Evolutionary conservation across 2,113 vertebrate species (phyloP).

Genomic region (Tor tambroides): DNA sequence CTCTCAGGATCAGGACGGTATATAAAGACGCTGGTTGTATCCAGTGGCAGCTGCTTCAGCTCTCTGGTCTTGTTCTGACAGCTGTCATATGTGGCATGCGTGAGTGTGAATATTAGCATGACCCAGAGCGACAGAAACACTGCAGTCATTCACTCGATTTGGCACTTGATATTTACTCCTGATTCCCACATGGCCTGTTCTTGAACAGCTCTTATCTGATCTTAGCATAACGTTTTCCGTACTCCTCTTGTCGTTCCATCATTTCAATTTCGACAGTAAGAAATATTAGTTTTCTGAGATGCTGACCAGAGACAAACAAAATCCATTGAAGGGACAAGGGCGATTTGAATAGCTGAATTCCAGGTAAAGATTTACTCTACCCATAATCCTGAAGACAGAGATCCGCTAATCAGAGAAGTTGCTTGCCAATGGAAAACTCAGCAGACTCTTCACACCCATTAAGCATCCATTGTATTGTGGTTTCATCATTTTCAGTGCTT

Average conservation of each 20-base stretch:
- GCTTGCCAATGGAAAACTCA: no score
- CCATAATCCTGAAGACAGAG: no score
- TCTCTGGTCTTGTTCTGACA: background rate
- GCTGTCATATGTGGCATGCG: background rate
- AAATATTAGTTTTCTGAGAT: background rate
- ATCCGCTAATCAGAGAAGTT: no score
- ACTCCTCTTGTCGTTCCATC: background rate
- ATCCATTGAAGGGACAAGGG: no score
- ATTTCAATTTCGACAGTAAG: background rate
- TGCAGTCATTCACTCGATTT: background rate
- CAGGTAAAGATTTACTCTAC: no score
- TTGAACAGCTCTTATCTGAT: background rate
- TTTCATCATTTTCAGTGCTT: no score
- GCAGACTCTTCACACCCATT: no score
- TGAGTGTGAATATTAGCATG: background rate
- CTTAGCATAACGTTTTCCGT: background rate
- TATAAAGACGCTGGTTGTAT: no score
- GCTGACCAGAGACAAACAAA: no score
- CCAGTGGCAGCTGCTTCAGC: background rate
- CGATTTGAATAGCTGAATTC: no score
- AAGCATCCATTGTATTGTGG: no score
- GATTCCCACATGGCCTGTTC: background rate
- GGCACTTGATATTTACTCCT: background rate
- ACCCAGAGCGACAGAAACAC: background rate
- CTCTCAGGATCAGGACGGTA: no score